Base-by-base conservation (phyloP, 2,113 vertebrate genomes). In the Panthera tigris region DNA sequence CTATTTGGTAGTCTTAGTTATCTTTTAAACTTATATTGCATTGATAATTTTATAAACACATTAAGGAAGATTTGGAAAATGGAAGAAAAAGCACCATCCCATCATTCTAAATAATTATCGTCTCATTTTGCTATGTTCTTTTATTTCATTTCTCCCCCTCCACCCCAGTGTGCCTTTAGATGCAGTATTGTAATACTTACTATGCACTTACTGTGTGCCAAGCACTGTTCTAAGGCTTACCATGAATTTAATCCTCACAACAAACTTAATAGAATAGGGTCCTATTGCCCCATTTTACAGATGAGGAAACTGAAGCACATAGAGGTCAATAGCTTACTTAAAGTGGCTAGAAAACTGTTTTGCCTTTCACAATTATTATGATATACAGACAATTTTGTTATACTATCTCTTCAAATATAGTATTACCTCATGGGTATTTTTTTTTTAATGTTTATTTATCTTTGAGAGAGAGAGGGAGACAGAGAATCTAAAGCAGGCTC, bases 1-100 rank as follows among this genome's bases (percentile, higher is more conserved):
- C 2, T 73, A 80, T 65, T 94, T 76, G 31, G 15, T 82, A 84
- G 10, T 92, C 15, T 36, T 57, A 39, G 6, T 27, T 95, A 50
- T 12, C 45, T 94, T 85, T 92, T 52, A 45, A 86, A 16, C 48
- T 89, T 65, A 63, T 41, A 86, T 29, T 41, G 3, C 41, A 41
- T 76, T 76, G 41, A 76, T 29, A 48, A 48, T 76, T 76, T 76
- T 31, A 65, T 80, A 88, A 85, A 71, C 55, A 69, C 14, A 63
- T 68, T 92, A 27, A 89, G 63, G 48, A 92, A 93, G 88, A 57
- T 94, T 86, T 80, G 7, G 76, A 93, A 63, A 89, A 66, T 80
- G 57, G 25, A 4, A 73, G 81, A 25, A 73, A 76, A 18, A 5
- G 13, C 4, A 87, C 31, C 95, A 5, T 89, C 55, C 4, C 18